Percentiles rank a stretch among this genome's conserved stretches.
These are phyloP conservation scores for Microctenopoma steveboyesi DNA, from an alignment of 2,797 vertebrate genomes.

Conservation along the genomic window DNA sequence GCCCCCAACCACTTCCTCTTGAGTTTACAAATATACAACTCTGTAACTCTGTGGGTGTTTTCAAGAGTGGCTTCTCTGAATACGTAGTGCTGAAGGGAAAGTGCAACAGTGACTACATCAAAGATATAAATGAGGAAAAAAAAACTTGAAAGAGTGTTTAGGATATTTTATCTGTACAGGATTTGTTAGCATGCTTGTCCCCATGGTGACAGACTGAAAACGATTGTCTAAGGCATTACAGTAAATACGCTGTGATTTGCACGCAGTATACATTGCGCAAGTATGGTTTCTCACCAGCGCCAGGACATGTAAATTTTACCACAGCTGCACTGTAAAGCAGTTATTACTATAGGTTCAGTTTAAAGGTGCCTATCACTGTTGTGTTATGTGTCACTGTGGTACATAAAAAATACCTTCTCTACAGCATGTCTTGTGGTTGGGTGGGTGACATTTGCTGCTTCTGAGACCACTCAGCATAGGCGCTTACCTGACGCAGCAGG, in stretches of 20 bases:
- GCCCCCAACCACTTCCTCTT: slow-evolving; percentile 72
- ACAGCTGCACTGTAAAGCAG: background rate
- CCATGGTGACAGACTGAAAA: slow-evolving; percentile 17
- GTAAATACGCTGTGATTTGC: background rate
- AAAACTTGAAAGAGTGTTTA: slow-evolving; percentile 5
- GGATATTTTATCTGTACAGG: slow-evolving; percentile 1
- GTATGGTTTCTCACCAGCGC: background rate
- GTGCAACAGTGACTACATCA: slow-evolving; percentile 23
- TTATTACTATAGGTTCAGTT: too few species aligned
- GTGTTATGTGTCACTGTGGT: background rate
- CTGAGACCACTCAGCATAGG: slow-evolving; percentile 46
- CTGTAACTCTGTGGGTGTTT: slow-evolving; percentile 74
- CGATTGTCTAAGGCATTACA: background rate
- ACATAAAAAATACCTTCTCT: slow-evolving; percentile 1
- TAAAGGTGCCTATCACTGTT: background rate
- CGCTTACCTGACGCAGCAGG: slow-evolving; percentile 26
- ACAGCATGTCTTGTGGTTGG: slow-evolving; percentile 24
- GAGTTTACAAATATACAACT: slow-evolving; percentile 70
- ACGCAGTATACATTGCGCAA: background rate
- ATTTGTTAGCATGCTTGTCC: slow-evolving; percentile 4
- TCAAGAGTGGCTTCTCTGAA: slow-evolving; percentile 72
- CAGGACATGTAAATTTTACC: background rate
- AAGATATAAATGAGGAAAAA: background rate
- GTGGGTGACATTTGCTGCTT: slow-evolving; percentile 11
- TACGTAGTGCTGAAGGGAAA: slow-evolving; percentile 58